phyloP scores from a whole-genome alignment of 30 jellyfish, hydroid and myxozoan species.

The Aurelia aurita complex sp. Pacific region DNA sequence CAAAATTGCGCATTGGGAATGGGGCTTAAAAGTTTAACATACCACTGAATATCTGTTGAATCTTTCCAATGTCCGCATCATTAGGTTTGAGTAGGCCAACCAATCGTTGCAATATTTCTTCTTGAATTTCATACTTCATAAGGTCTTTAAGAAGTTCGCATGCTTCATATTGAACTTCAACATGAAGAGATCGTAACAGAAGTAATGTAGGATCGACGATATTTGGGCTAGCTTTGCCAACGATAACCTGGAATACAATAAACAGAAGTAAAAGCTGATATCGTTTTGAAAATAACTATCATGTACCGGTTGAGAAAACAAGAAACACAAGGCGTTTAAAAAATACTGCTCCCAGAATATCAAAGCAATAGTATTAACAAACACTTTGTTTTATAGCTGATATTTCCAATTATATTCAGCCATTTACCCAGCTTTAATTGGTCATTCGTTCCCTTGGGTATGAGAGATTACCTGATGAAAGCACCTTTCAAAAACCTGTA shows the following conservation, averaged over 20 bases:
- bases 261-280: background rate
- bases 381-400: too few relatives aligned
- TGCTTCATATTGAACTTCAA: slow-evolving; percentile 89
- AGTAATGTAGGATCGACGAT: slow-evolving; percentile 75
- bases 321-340: too few relatives aligned
- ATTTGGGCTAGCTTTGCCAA: slow-evolving; percentile 69
- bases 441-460: too few relatives aligned
- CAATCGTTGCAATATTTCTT: slow-evolving; percentile 57
- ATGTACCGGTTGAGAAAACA: too few relatives aligned
- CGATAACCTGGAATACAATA: slow-evolving; percentile 34
- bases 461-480: too few relatives aligned
- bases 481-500: too few relatives aligned
- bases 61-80: slow-evolving; percentile 50
- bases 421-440: too few relatives aligned
- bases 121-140: slow-evolving; percentile 49
- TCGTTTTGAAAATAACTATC: too few relatives aligned
- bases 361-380: too few relatives aligned
- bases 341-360: too few relatives aligned
- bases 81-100: slow-evolving; percentile 79
- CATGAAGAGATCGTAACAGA: slow-evolving; percentile 80
- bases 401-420: too few relatives aligned
- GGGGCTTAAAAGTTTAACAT: background rate
- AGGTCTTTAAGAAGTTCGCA: slow-evolving; percentile 73
- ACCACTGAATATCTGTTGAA: slow-evolving; percentile 63
- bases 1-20: background rate